Base-by-base conservation (phyloP, 2,113 vertebrate genomes). In the Illadopsis cleaveri region DNA sequence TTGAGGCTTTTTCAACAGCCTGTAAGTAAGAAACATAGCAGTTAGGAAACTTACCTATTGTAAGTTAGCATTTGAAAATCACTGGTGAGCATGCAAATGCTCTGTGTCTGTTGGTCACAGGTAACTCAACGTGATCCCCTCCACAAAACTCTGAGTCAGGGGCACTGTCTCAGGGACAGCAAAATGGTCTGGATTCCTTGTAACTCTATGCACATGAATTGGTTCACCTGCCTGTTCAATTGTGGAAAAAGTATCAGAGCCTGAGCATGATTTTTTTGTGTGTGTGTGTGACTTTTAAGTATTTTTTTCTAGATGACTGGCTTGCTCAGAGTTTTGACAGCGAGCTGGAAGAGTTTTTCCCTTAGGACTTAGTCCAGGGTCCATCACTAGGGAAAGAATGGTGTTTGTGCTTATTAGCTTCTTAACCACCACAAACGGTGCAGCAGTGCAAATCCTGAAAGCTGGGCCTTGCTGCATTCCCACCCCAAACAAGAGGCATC, bases 391-490 rank as follows among this genome's bases (percentile, higher is more conserved):
- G 60, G 50, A 44, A 78, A 60, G 37, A 54, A 45, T 0, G 4
- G 15, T 12, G 6, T 44, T 40, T 16, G n/a, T 65, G 50, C 31
- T 72, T 40, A 16, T 22, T 28, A 33, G 9, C 44, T 60, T 71
- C 40, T 58, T 19, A 28, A 21, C 13, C 4, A 1, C 40, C 53
- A n/a, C 75, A 24, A 30, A 38, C 19, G 0, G 0, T 0, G 5
- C 40, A 76, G 54, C 33, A 45, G 38, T 2, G 21, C 76, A 53
- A 60, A 82, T 31, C 53, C 79, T 0, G 0, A 31, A 37, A 31
- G 35, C 71, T 61, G 81, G 4, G 11, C 47, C 23, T 20, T 82
- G 61, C 62, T 71, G 56, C 35, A 5, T 45, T 76, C 78, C 89
- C 56, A 28, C 27, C 71, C 65, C 62, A 19, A 38, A n/a, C 22